Percentiles rank a stretch among this genome's conserved stretches.
Evolutionary conservation across 2,888 invertebrate genomes (phyloP).

Genomic region (Euzophera pinguis): DNA sequence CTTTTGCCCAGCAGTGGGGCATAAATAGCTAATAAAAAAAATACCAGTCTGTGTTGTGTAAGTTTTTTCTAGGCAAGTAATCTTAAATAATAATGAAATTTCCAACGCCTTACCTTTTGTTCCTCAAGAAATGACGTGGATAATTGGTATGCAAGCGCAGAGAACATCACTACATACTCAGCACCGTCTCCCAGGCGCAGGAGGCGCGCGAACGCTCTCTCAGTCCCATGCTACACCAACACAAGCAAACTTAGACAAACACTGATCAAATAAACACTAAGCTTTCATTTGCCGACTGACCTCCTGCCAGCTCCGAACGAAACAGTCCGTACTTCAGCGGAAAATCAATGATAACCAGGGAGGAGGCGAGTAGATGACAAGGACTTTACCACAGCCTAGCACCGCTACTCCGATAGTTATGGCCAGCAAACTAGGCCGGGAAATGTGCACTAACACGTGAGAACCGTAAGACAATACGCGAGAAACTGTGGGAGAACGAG

Average conservation of each 20-base stretch:
- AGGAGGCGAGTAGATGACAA: conserved; percentile 16
- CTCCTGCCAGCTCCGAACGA: conserved; percentile 15
- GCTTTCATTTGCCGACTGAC: neutral
- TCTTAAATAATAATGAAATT: neutral
- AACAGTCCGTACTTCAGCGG: conserved; percentile 22
- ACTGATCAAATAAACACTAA: conserved; percentile 11
- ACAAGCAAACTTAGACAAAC: conserved; percentile 4
- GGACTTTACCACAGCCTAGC: conserved; percentile 27
- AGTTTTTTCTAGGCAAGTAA: no score
- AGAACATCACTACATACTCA: conserved; percentile 59
- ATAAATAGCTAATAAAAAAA: no score
- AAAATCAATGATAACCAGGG: conserved; percentile 55
- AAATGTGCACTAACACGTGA: conserved; percentile 60
- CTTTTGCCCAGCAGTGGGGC: no score
- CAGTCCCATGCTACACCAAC: conserved; percentile 42
- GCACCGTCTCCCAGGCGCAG: conserved; percentile 41
- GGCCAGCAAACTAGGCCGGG: conserved; percentile 38
- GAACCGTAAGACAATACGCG: conserved; percentile 68
- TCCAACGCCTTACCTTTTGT: conserved; percentile 47
- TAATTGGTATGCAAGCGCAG: conserved; percentile 63
- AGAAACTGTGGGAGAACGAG: conserved; percentile 74
- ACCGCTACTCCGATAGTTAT: conserved; percentile 27
- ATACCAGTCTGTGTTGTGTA: no score
- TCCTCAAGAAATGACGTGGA: conserved; percentile 67
- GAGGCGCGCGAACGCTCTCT: conserved; percentile 35